Evolutionary conservation across 2,888 invertebrate genomes (phyloP).

Genomic region (Lasioglossum villosulum): DNA sequence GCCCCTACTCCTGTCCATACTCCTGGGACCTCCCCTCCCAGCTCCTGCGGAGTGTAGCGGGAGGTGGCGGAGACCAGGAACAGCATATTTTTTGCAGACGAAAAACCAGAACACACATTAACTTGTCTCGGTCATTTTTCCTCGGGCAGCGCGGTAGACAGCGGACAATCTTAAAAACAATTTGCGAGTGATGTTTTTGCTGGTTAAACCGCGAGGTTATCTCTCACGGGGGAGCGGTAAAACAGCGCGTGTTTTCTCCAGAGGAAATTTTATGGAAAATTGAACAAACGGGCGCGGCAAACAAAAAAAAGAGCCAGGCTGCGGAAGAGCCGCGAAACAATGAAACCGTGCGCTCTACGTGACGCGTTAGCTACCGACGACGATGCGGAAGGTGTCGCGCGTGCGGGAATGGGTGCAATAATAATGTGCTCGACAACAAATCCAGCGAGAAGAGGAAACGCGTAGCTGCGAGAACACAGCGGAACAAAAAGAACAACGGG

Average conservation of each 20-base stretch:
- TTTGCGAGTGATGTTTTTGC: background rate
- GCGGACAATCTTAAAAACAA: background rate
- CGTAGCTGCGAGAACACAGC: conserved; percentile 3
- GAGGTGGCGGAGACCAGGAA: too few species aligned
- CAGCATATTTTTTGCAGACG: too few species aligned
- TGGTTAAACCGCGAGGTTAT: background rate
- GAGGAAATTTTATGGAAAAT: conserved; percentile 46
- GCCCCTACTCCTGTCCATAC: too few species aligned
- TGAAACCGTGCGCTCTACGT: conserved; percentile 52
- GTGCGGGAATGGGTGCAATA: conserved; percentile 43
- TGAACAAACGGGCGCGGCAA: conserved; percentile 33
- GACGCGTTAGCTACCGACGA: conserved; percentile 32
- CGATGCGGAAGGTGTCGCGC: conserved; percentile 35
- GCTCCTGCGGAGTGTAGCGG: too few species aligned
- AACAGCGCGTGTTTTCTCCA: conserved; percentile 2
- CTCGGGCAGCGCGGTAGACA: background rate
- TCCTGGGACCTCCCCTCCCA: too few species aligned
- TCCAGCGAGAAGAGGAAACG: conserved; percentile 38
- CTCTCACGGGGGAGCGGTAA: background rate
- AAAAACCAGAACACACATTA: too few species aligned
- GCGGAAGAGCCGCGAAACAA: conserved; percentile 40
- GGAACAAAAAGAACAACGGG: conserved; percentile 32
- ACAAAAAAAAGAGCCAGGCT: background rate
- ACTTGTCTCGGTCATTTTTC: background rate
- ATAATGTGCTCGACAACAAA: conserved; percentile 57